phyloP scores from a whole-genome alignment of 1,140 invertebrate species.

The Stenopsyche tienmushanensis region DNA sequence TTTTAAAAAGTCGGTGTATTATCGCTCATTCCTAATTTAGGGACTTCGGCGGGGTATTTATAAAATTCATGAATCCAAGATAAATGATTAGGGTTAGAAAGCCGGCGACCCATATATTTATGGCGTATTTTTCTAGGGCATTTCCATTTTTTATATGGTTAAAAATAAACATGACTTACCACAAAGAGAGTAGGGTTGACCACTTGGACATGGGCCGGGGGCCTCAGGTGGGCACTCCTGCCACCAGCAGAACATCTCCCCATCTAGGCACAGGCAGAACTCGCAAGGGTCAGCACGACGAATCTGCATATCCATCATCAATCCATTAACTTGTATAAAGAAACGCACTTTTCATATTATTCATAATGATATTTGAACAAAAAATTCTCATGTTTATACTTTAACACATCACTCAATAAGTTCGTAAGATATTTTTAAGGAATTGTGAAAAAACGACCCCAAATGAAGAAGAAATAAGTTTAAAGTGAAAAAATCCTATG shows the following conservation, averaged over 20 bases:
- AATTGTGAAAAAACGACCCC: no score
- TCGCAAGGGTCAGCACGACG: slow-evolving; percentile 62
- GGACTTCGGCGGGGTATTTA: no score
- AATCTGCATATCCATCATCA: slow-evolving; percentile 49
- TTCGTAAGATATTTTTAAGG: no score
- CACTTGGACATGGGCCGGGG: slow-evolving; percentile 30
- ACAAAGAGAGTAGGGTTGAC: slow-evolving; percentile 36
- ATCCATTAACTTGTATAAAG: neutral
- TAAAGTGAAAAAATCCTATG: no score
- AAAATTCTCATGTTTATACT: no score
- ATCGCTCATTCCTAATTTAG: no score
- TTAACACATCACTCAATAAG: no score
- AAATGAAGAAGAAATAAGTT: no score
- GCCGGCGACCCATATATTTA: neutral
- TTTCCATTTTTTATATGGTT: neutral
- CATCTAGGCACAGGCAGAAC: slow-evolving; percentile 69
- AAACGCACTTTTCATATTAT: neutral
- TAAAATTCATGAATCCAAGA: neutral
- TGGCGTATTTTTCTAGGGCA: neutral
- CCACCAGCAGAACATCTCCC: slow-evolving; percentile 76
- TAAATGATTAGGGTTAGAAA: neutral
- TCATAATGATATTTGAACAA: neutral
- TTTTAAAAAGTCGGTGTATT: no score
- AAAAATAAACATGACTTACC: slow-evolving; percentile 23
- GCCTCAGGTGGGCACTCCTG: slow-evolving; percentile 55